A percentile compares a stretch with the other conserved stretches of the same genome.
Conservation (phyloP, 2,113 vertebrate genomes). For the Gorsachius goisagi region DNA sequence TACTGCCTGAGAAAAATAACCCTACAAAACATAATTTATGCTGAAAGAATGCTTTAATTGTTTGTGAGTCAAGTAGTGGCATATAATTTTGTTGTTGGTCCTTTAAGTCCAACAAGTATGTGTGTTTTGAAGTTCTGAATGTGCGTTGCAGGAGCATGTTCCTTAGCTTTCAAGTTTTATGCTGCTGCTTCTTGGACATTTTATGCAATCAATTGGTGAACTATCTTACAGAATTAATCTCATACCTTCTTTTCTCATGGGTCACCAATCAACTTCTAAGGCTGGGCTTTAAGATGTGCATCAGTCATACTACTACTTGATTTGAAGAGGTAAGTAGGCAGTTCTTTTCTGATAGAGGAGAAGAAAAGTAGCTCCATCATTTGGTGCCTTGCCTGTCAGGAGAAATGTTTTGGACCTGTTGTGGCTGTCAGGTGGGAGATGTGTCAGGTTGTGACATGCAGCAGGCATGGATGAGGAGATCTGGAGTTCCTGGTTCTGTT, state of each 20-base stretch:
- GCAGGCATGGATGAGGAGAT: neutral
- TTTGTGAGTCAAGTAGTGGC: slow-evolving; percentile 26
- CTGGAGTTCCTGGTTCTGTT: neutral
- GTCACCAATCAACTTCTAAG: neutral
- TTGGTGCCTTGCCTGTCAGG: neutral
- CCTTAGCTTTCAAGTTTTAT: slow-evolving; percentile 32
- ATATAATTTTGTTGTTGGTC: slow-evolving; percentile 31
- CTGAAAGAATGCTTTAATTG: slow-evolving; percentile 34
- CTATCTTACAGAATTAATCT: slow-evolving; percentile 5
- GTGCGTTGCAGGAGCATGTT: neutral
- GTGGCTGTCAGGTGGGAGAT: neutral
- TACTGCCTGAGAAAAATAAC: neutral
- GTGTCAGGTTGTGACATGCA: neutral
- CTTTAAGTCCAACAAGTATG: neutral
- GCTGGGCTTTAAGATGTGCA: neutral
- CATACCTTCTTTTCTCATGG: neutral
- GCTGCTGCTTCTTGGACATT: neutral
- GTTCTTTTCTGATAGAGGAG: neutral
- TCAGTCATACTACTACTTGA: neutral
- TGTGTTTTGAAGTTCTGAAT: slow-evolving; percentile 33
- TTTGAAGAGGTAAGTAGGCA: neutral
- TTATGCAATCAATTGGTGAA: neutral
- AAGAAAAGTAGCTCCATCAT: neutral
- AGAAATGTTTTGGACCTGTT: neutral
- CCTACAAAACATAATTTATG: neutral